phyloP scores from a whole-genome alignment of 2,797 vertebrate genomes.

The Spondyliosoma cantharus region DNA sequence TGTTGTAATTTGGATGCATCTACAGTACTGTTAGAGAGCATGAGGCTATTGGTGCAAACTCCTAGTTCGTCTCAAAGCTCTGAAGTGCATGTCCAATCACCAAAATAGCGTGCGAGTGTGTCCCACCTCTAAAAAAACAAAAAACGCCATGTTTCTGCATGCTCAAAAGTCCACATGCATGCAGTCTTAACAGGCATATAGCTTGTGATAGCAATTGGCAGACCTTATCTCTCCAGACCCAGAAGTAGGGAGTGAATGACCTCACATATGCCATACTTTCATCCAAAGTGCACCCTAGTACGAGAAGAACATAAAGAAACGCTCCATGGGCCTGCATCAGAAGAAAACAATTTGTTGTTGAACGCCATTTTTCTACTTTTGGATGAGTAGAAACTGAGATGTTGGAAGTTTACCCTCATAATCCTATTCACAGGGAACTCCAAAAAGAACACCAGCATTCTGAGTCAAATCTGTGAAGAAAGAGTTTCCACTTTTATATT shows the following conservation, averaged over 20 bases:
- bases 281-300: not conserved
- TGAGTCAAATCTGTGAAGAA: slow-evolving; percentile 18
- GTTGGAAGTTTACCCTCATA: not conserved
- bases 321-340: not conserved
- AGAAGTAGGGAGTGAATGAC: not conserved
- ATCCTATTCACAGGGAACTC: slow-evolving; percentile 5
- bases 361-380: slow-evolving; percentile 1
- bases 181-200: not conserved
- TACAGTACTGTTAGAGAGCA: not conserved
- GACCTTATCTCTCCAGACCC: not conserved
- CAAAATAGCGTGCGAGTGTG: not conserved
- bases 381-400: not conserved
- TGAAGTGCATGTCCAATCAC: not conserved
- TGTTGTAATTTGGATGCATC: not conserved
- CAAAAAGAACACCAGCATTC: slow-evolving; percentile 15
- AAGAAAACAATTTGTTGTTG: not conserved
- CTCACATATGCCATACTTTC: not conserved
- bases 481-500: not conserved
- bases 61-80: not conserved
- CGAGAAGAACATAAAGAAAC: not conserved
- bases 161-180: not conserved
- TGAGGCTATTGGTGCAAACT: not conserved
- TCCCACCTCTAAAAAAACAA: not conserved
- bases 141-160: not conserved
- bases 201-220: not conserved